A percentile compares a stretch with the other conserved stretches of the same genome.
These are phyloP conservation scores for Thera britannica DNA, from an alignment of 2,888 invertebrate species.

Conservation along the genomic window DNA sequence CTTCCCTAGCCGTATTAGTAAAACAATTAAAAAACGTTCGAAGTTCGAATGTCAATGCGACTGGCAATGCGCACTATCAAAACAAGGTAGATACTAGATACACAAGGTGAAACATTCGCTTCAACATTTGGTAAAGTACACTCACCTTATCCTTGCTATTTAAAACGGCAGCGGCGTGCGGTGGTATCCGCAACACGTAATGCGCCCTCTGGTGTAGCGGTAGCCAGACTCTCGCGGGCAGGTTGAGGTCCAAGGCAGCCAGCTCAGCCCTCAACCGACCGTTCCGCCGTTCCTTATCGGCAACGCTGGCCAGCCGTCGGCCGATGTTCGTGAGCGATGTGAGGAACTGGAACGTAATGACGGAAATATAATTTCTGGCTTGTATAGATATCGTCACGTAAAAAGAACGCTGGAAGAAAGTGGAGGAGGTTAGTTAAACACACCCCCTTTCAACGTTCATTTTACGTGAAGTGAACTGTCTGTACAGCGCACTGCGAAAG, in stretches of 20 bases:
- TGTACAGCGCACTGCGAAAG: neutral
- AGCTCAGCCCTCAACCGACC: conserved; percentile 96
- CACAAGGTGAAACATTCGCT: neutral
- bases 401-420: no score
- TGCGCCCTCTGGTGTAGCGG: conserved; percentile 96
- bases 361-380: neutral
- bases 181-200: conserved; percentile 98
- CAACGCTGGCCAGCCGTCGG: conserved; percentile 71
- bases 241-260: conserved; percentile 96
- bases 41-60: no score
- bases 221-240: conserved; percentile 99
- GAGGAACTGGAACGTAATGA: conserved; percentile 62
- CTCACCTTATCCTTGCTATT: conserved; percentile 97
- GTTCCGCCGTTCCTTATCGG: conserved; percentile 92
- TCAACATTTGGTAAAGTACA: neutral
- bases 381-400: neutral
- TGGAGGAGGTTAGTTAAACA: no score
- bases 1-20: no score
- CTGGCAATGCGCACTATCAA: no score
- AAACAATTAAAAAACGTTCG: no score
- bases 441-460: no score
- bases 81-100: no score
- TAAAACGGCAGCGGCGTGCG: conserved; percentile 98
- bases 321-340: conserved; percentile 75
- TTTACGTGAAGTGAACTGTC: no score